Evolutionary conservation across 2,797 vertebrate species (phyloP), one percentile per base, ranked within the genome.

Genomic region (Crypturellus tataupa): DNA sequence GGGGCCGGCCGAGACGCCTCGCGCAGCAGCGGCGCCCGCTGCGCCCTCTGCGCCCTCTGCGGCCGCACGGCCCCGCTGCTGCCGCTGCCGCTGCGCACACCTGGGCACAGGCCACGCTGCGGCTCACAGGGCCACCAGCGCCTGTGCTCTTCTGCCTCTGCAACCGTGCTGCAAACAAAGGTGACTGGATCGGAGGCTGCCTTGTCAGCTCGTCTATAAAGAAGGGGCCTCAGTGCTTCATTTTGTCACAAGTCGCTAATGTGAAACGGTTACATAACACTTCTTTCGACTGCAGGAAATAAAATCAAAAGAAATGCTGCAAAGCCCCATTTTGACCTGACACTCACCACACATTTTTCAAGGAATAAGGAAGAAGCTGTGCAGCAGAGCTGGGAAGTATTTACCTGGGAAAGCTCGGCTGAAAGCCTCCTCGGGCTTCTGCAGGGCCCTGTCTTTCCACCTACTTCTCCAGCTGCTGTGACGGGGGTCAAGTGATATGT

Each of bases 401-500:
- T 58, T 83, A 67, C 35, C 56, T 6, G 2, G 44, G 79, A 84
- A 81, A 67, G 46, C 60, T 76, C 20, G 60, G 73, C 39, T 4
- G 2, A 87, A 56, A 85, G 81, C 69, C 68, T 35, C 69, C 44
- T 78, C 0, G 3, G 35, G 86, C 82, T 63, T 70, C 85, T 21
- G 60, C 21, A 56, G 19, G n/a, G 64, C 63, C 77, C 81, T 24
- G 76, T 23, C 58, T 88, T 90, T 83, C 85, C 94, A 94, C 87
- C 81, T 63, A 63, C 39, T 65, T 75, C 82, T 95, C 86, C 96
- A 96, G 95, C 96, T 94, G 96, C 94, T 20, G 73, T 64, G 84
- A 25, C 89, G 68, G 95, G 84, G 96, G 97, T 97, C 97, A 97
- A 97, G 97, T 96, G 96, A 97, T 96, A 95, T 97, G 96, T 97